These are phyloP conservation scores for Heterotis niloticus DNA, from an alignment of 2,113 vertebrate genomes.

Conservation along the genomic window DNA sequence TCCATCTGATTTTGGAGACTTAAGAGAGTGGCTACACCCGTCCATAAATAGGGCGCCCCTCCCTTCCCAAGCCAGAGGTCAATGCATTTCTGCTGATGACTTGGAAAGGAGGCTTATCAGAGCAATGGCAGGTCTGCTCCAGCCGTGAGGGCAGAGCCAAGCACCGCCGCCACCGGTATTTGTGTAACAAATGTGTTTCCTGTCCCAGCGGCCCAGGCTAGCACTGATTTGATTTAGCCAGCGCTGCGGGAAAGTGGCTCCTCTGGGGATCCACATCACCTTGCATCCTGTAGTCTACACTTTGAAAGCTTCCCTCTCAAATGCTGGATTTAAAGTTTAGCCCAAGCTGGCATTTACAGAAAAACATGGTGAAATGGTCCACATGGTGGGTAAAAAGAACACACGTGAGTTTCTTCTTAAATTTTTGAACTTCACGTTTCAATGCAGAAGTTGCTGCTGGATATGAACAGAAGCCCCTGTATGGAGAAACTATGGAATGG, in stretches of 20 bases:
- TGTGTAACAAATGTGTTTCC: background rate
- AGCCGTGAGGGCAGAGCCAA: background rate
- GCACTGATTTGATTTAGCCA: background rate
- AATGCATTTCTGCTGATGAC: conserved; percentile 13
- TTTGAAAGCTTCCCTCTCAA: background rate
- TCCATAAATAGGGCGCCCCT: background rate
- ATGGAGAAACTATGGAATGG: no score
- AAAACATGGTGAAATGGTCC: background rate
- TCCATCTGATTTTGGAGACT: conserved; percentile 13
- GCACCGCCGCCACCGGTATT: background rate
- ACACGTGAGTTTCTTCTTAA: no score
- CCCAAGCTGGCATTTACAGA: background rate
- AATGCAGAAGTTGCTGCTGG: no score
- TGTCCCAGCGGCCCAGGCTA: background rate
- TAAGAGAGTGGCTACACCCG: background rate
- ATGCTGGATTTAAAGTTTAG: background rate
- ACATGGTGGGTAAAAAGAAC: background rate
- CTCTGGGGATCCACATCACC: no score
- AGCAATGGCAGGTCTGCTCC: background rate
- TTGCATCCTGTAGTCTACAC: no score
- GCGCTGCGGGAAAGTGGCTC: no score
- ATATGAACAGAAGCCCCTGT: no score
- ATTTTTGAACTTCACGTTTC: no score
- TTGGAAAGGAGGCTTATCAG: background rate
- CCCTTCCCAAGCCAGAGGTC: conserved; percentile 8